Evolutionary conservation across 2,888 invertebrate species (phyloP).

Genomic region (Dasypolia templi): DNA sequence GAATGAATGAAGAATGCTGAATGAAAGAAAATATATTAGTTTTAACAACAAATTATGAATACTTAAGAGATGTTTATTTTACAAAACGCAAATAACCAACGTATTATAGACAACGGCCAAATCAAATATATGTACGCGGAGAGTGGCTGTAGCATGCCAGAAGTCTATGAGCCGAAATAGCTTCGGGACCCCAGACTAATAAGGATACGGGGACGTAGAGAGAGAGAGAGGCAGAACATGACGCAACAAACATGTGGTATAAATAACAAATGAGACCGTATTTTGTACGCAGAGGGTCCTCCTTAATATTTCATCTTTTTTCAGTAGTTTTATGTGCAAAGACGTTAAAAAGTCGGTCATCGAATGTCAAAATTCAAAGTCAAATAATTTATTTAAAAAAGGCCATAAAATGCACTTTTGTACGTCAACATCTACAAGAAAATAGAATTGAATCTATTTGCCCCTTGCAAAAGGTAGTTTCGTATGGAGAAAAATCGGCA

Average conservation of each 20-base stretch:
- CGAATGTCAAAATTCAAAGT: too few relatives aligned
- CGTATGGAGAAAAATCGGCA: too few relatives aligned
- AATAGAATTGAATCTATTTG: too few relatives aligned
- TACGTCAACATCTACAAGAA: too few relatives aligned
- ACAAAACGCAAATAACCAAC: constrained; percentile 14
- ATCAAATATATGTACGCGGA: constrained; percentile 3
- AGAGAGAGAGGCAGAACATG: constrained; percentile 25
- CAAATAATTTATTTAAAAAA: too few relatives aligned
- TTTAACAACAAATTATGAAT: constrained; percentile 11
- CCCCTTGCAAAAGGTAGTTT: too few relatives aligned
- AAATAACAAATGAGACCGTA: constrained; percentile 6
- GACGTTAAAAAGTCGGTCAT: too few relatives aligned
- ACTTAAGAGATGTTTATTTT: constrained; percentile 17
- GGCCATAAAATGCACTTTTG: too few relatives aligned
- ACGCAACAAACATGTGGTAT: constrained; percentile 6
- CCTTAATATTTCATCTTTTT: not conserved
- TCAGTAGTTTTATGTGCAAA: not conserved
- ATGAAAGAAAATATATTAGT: not conserved
- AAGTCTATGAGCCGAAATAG: constrained; percentile 38
- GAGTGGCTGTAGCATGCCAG: constrained; percentile 17
- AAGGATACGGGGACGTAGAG: not conserved
- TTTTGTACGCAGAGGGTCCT: not conserved
- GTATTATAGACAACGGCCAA: constrained; percentile 6
- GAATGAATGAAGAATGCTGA: too few relatives aligned
- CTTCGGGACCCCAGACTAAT: constrained; percentile 27